phyloP scores from a whole-genome alignment of 2,888 invertebrate species.

The Dicyrtoma fusca region DNA sequence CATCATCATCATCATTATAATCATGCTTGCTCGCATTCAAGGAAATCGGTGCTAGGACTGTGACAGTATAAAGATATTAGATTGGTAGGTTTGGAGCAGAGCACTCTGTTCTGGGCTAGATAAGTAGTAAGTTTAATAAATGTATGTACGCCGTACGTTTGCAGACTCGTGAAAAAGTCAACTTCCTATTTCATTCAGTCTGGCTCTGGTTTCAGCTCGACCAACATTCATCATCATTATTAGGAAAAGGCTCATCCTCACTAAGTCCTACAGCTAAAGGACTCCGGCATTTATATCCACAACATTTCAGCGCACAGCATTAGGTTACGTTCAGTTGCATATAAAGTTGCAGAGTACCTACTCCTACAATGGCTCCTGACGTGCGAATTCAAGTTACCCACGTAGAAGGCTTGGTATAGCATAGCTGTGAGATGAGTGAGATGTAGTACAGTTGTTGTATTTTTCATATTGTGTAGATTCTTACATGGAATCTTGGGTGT shows the following conservation, averaged over 20 bases:
- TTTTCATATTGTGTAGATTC: neutral
- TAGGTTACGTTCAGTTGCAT: too few species aligned
- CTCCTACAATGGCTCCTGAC: too few species aligned
- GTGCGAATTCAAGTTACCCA: too few species aligned
- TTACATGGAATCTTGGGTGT: neutral
- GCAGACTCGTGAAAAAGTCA: constrained; percentile 27
- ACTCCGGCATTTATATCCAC: neutral
- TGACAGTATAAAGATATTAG: too few species aligned
- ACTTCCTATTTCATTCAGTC: constrained; percentile 31
- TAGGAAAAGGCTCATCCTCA: constrained; percentile 6
- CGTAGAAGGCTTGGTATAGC: too few species aligned
- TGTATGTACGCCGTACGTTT: too few species aligned
- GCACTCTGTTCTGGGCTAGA: constrained; percentile 1
- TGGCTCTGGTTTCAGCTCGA: neutral
- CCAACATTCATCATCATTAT: constrained; percentile 31
- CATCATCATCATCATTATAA: neutral
- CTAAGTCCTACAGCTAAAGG: neutral
- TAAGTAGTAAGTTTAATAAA: too few species aligned
- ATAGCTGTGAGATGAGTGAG: too few species aligned
- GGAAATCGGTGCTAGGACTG: too few species aligned
- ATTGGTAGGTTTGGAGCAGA: too few species aligned
- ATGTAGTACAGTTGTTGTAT: too few species aligned
- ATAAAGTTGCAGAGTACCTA: too few species aligned
- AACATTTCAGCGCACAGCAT: constrained; percentile 2
- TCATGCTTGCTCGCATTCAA: neutral